phyloP scores from a whole-genome alignment of 2,113 vertebrate species.

The Ranitomeya imitator region DNA sequence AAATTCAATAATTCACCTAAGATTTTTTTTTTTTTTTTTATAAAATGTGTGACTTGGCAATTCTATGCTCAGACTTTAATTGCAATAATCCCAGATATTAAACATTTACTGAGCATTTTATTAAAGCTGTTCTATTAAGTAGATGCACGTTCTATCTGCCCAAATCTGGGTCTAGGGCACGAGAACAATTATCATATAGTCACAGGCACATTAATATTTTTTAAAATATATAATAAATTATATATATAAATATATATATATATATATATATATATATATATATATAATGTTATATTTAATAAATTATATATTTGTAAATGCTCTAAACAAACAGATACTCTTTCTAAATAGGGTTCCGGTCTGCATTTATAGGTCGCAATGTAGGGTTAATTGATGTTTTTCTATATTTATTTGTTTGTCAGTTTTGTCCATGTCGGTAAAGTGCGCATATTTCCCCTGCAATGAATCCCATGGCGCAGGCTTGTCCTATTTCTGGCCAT shows the following conservation, averaged over 20 bases:
- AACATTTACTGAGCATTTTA: constrained; percentile 1
- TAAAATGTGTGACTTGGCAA: not conserved
- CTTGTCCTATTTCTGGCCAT: constrained; percentile 48
- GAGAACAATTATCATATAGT: not conserved
- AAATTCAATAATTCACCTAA: not conserved
- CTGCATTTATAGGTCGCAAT: not conserved
- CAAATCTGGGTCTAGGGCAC: not conserved
- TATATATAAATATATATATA: no score
- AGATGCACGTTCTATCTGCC: not conserved
- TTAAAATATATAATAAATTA: not conserved
- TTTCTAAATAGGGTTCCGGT: not conserved
- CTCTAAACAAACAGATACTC: not conserved
- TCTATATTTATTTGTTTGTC: constrained; percentile 3
- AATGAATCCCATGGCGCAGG: constrained; percentile 42
- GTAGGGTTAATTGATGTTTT: not conserved
- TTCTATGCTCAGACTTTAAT: not conserved
- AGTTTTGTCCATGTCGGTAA: not conserved
- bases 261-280: no score
- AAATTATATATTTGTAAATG: not conserved
- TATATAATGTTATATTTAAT: no score
- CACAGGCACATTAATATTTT: not conserved
- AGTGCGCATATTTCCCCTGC: constrained; percentile 23
- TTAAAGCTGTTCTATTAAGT: not conserved
- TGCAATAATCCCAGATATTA: not conserved
- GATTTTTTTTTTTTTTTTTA: not conserved